phyloP scores from a whole-genome alignment of 2,113 vertebrate species.

The Ariopsis seemanni region DNA sequence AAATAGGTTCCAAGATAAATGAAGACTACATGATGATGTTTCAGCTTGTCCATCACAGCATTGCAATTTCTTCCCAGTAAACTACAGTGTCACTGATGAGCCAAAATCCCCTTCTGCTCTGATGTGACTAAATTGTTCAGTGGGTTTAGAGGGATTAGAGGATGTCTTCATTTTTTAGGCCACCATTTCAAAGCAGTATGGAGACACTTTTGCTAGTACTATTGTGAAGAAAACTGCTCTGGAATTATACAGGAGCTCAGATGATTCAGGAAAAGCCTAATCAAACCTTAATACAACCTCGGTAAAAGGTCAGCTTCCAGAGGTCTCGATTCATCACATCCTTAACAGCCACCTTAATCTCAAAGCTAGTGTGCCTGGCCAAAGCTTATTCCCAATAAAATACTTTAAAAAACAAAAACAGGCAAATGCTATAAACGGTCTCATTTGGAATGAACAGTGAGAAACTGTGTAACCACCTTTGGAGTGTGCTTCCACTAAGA shows the following conservation, averaged over 20 bases:
- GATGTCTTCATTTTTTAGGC: neutral
- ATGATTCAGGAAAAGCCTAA: conserved; percentile 21
- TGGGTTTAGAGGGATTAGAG: neutral
- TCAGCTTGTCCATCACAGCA: conserved; percentile 2
- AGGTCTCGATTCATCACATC: neutral
- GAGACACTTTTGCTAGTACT: no score
- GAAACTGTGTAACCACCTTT: conserved; percentile 1
- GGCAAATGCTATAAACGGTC: neutral
- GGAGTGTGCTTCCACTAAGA: conserved; percentile 39
- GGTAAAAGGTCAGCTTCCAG: neutral
- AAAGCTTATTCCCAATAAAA: neutral
- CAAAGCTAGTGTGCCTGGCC: neutral
- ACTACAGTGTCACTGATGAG: neutral
- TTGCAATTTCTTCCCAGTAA: conserved; percentile 19
- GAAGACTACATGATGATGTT: neutral
- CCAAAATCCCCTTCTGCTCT: conserved; percentile 8
- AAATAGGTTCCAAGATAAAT: neutral
- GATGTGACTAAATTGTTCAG: neutral
- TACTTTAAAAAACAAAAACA: neutral
- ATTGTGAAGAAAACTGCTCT: neutral
- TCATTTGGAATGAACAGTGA: neutral
- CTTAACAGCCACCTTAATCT: neutral
- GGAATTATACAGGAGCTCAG: neutral
- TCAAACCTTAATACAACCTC: conserved; percentile 18
- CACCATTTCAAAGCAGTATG: neutral